These are phyloP conservation scores for Conus betulinus DNA, from an alignment of 1,140 invertebrate genomes.

Conservation along the genomic window DNA sequence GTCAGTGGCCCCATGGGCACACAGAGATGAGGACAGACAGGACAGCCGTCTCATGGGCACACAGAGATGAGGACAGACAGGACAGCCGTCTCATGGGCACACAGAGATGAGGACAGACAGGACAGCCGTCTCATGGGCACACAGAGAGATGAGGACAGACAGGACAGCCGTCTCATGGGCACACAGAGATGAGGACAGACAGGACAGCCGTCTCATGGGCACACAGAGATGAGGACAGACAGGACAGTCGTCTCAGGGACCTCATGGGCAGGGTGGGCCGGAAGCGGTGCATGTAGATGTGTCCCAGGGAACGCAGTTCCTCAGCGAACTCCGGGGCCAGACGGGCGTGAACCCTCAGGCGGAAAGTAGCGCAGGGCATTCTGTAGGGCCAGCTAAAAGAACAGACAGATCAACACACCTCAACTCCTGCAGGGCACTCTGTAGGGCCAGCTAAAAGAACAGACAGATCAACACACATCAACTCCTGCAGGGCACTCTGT, in stretches of 20 bases:
- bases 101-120: background rate
- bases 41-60: too few species aligned
- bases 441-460: slow-evolving; percentile 77
- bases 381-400: slow-evolving; percentile 77
- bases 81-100: background rate
- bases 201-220: background rate
- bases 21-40: too few species aligned
- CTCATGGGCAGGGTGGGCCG: slow-evolving; percentile 78
- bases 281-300: slow-evolving; percentile 85
- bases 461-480: background rate
- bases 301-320: slow-evolving; percentile 80
- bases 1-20: too few species aligned
- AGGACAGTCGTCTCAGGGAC: slow-evolving; percentile 62
- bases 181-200: background rate
- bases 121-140: background rate
- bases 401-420: background rate
- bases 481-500: too few species aligned
- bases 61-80: background rate
- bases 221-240: background rate
- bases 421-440: too few species aligned
- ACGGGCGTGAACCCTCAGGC: slow-evolving; percentile 73
- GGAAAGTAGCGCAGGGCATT: slow-evolving; percentile 84
- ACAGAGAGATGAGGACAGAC: background rate
- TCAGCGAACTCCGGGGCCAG: slow-evolving; percentile 80
- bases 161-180: background rate